These are phyloP conservation scores for Heterochromis multidens DNA, from an alignment of 2,113 vertebrate genomes.

Conservation along the genomic window DNA sequence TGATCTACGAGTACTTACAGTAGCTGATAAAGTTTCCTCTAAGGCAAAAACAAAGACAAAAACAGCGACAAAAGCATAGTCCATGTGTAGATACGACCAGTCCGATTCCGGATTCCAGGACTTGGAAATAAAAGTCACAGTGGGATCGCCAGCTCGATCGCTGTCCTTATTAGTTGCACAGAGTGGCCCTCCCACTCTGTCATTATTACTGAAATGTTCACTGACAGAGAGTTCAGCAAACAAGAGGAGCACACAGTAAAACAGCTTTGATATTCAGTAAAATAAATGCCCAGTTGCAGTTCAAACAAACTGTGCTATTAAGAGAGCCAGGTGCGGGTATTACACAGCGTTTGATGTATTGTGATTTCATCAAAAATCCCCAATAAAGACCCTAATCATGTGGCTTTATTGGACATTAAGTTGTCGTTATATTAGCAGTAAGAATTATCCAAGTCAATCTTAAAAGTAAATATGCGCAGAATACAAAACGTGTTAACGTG, in stretches of 20 bases:
- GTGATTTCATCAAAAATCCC: constrained; percentile 7
- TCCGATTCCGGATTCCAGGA: constrained; percentile 69
- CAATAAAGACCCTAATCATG: neutral
- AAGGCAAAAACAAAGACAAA: constrained; percentile 33
- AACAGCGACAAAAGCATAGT: constrained; percentile 58
- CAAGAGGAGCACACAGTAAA: constrained; percentile 33
- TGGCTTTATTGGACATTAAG: neutral
- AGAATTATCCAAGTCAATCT: neutral
- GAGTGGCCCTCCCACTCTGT: constrained; percentile 94
- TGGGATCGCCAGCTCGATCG: constrained; percentile 79
- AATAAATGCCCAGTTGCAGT: constrained; percentile 20
- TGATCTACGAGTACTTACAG: constrained; percentile 68
- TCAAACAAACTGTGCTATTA: constrained; percentile 31
- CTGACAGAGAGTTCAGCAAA: constrained; percentile 71
- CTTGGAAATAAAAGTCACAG: constrained; percentile 79
- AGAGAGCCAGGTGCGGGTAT: constrained; percentile 52
- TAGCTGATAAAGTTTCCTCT: constrained; percentile 70
- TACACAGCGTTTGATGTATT: constrained; percentile 30
- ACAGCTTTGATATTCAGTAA: constrained; percentile 27
- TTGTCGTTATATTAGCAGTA: neutral
- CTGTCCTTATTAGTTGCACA: constrained; percentile 95
- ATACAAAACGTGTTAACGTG: neutral
- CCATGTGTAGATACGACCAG: constrained; percentile 68
- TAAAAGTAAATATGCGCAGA: neutral
- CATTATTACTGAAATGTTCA: constrained; percentile 78